These are phyloP conservation scores for Mimumesa dahlbomi DNA, from an alignment of 2,888 invertebrate species.

Conservation along the genomic window DNA sequence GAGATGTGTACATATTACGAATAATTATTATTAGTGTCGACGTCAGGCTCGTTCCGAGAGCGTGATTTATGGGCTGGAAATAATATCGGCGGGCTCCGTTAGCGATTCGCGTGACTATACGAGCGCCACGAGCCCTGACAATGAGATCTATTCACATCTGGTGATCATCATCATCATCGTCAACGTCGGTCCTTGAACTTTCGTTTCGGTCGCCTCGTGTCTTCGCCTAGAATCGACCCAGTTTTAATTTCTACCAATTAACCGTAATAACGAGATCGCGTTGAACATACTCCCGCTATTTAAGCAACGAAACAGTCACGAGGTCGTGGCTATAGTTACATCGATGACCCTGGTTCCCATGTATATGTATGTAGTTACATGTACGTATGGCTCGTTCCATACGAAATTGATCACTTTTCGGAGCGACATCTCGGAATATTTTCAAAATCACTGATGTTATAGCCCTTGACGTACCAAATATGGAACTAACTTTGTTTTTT, in stretches of 20 bases:
- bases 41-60: constrained; percentile 6
- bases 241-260: constrained; percentile 62
- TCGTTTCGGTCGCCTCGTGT: constrained; percentile 11
- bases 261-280: constrained; percentile 52
- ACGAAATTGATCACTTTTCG: no score
- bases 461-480: no score
- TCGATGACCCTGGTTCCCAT: constrained; percentile 16
- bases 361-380: no score
- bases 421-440: no score
- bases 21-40: no score
- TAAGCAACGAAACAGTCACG: constrained; percentile 51
- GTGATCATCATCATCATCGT: no score
- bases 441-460: no score
- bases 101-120: constrained; percentile 13
- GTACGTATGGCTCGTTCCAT: no score
- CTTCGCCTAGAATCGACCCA: constrained; percentile 32
- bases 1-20: no score
- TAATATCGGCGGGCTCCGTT: constrained; percentile 13
- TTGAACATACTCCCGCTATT: constrained; percentile 11
- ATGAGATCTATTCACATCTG: constrained; percentile 18
- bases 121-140: constrained; percentile 8
- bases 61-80: constrained; percentile 22
- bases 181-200: constrained; percentile 48
- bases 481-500: no score
- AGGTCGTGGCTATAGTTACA: constrained; percentile 48